Evolutionary conservation across 2,113 vertebrate genomes (phyloP), one percentile per base, ranked within the genome.

Genomic region (Sterrhoptilus dennistouni): DNA sequence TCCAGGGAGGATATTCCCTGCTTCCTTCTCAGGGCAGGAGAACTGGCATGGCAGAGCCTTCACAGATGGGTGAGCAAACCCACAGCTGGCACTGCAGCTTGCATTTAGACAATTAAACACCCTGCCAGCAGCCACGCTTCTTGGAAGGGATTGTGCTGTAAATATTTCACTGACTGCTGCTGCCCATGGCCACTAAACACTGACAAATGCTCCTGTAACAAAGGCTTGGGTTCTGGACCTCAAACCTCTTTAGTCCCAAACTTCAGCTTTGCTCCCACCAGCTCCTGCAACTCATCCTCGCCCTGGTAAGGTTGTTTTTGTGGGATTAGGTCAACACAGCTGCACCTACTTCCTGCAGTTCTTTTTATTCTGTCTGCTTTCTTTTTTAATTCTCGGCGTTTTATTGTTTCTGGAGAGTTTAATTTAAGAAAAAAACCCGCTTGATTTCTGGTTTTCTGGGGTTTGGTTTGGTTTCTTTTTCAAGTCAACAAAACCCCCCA

Each of bases 131-230:
- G 90, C 90, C 84, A 66, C 15, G 11, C 60, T 92, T 83, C 94
- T 93, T 95, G 95, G 87, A 96, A 94, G 71, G 24, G 54, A 54
- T 35, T 24, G 13, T 9, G 65, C 85, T 2, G 16, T 91, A 90
- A 96, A 96, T 93, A 95, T 96, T 95, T 92, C 91, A 96, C 90
- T 15, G 70, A 77, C 82, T 83, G 71, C 82, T 83, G 71, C 70
- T 92, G 93, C 95, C 75, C 54, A 1, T 19, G 84, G 93, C 64
- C 87, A 71, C 68, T 82, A 81, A 86, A 88, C 38, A 60, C 75
- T 81, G 49, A 81, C 75, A 95, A 95, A 92, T n/a, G 52, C 42
- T 92, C 75, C 90, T 63, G 8, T 63, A 92, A 93, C 91, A 96
- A 94, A 93, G 29, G 44, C 6, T 70, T 36, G n/a, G 29, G 56